Percentiles rank a stretch among this genome's conserved stretches.
phyloP scores from a whole-genome alignment of 2,797 vertebrate genomes.

The Sebastes kiyomatsui region DNA sequence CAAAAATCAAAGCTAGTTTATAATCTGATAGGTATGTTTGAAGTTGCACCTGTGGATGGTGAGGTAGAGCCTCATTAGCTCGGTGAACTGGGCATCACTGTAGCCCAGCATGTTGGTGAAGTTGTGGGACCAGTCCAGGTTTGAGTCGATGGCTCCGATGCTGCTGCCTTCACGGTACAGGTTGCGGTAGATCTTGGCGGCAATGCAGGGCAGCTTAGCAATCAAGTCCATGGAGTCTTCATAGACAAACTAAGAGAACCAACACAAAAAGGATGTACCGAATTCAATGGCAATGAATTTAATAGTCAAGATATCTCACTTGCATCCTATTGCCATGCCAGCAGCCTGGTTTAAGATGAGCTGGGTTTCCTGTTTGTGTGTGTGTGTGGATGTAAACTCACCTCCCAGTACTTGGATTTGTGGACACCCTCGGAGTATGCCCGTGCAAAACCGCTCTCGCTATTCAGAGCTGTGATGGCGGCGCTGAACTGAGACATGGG shows the following conservation, averaged over 20 bases:
- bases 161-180: conserved; percentile 95
- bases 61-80: conserved; percentile 98
- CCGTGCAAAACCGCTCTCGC: conserved; percentile 93
- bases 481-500: conserved; percentile 98
- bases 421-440: conserved; percentile 93
- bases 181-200: conserved; percentile 98
- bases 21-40: not conserved
- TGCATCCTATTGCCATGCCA: not conserved
- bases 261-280: not conserved
- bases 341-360: not conserved
- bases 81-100: conserved; percentile 90
- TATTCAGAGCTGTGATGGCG: conserved; percentile 95
- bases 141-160: conserved; percentile 96
- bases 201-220: conserved; percentile 95
- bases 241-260: conserved; percentile 85
- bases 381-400: conserved; percentile 57
- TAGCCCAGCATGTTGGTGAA: conserved; percentile 99
- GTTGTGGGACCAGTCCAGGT: conserved; percentile 97
- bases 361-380: not conserved
- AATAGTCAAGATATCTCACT: not conserved
- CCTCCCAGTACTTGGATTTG: conserved; percentile 98
- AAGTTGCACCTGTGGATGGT: conserved; percentile 93
- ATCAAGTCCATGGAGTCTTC: conserved; percentile 99
- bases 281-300: not conserved
- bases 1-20: not conserved